Evolutionary conservation across 2,888 invertebrate species (phyloP).

Genomic region (Zaprionus obscuricornis): DNA sequence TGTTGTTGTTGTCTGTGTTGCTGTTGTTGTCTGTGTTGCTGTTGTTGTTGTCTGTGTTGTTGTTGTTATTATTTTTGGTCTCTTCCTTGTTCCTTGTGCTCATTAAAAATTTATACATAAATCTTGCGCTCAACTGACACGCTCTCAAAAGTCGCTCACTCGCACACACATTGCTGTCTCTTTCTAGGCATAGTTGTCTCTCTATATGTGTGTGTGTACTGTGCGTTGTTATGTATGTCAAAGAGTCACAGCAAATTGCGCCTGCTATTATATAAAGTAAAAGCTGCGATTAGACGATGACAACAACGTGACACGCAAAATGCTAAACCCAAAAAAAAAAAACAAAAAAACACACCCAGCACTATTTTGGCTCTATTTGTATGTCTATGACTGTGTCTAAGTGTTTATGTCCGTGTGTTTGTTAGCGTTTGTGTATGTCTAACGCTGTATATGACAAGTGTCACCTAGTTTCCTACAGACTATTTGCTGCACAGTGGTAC

Average conservation of each 20-base stretch:
- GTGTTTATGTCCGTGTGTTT: slow-evolving; percentile 7
- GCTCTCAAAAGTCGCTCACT: not conserved
- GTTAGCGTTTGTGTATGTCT: slow-evolving; percentile 26
- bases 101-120: slow-evolving; percentile 59
- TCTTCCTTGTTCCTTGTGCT: not conserved
- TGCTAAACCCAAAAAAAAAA: slow-evolving; percentile 28
- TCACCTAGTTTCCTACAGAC: slow-evolving; percentile 53
- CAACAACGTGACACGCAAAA: slow-evolving; percentile 44
- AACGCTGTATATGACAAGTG: slow-evolving; percentile 57
- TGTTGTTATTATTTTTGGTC: not conserved
- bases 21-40: not conserved
- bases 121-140: slow-evolving; percentile 42
- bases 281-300: slow-evolving; percentile 64
- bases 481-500: slow-evolving; percentile 52
- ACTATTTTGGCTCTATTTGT: slow-evolving; percentile 4
- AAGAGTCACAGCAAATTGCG: slow-evolving; percentile 63
- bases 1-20: not conserved
- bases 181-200: slow-evolving; percentile 1
- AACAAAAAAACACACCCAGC: slow-evolving; percentile 57
- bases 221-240: slow-evolving; percentile 59
- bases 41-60: slow-evolving; percentile 1
- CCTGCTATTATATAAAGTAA: slow-evolving; percentile 63
- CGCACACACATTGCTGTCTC: no score
- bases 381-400: not conserved
- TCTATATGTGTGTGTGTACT: slow-evolving; percentile 4